Base-by-base conservation (phyloP, 2,113 vertebrate genomes). In the Romanogobio albipinnatus region DNA sequence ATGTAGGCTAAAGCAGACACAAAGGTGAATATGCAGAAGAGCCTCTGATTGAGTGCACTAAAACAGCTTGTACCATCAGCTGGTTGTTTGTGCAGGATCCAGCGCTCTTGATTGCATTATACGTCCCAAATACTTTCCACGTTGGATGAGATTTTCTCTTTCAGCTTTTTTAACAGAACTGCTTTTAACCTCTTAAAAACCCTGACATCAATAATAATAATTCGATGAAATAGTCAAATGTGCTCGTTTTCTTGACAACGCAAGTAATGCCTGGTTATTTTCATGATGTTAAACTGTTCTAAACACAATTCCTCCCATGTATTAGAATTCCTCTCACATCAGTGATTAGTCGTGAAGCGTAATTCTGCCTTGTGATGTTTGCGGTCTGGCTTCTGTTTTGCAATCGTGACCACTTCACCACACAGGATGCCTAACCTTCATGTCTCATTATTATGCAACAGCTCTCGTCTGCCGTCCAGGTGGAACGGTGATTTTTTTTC, bases 401-500 rank as follows among this genome's bases (percentile, higher is more conserved):
- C 9, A n/a, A 56, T 61, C 49, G 76, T 66, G 78, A 61, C 47
- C 56, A 59, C 26, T 68, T 53, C 43, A 36, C 79, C 19, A 68
- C 79, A 53, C 71, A 47, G 56, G 71, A 86, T 47, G 53, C 45
- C 77, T 76, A 75, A 70, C 77, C 77, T 64, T 86, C 73, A 76
- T 58, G 81, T 58, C 74, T 66, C 26, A 43, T 85, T 85, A 86
- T 87, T 87, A 86, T 64, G 85, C 79, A 85, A 87, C 79, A 61
- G 61, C 62, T 84, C 68, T 81, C 56, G 68, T 76, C 43, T 79
- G 58, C 36, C 49, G 43, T 62, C 73, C 83, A 66, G 64, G 53
- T 9, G 84, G 88, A 81, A 71, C 26, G 59, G 56, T 68, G 85
- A 61, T 49, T 4, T 49, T 90, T 84, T 87, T 90, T 82, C 87